Evolutionary conservation across 1,140 invertebrate genomes (phyloP).

Genomic region (Eueides isabella): DNA sequence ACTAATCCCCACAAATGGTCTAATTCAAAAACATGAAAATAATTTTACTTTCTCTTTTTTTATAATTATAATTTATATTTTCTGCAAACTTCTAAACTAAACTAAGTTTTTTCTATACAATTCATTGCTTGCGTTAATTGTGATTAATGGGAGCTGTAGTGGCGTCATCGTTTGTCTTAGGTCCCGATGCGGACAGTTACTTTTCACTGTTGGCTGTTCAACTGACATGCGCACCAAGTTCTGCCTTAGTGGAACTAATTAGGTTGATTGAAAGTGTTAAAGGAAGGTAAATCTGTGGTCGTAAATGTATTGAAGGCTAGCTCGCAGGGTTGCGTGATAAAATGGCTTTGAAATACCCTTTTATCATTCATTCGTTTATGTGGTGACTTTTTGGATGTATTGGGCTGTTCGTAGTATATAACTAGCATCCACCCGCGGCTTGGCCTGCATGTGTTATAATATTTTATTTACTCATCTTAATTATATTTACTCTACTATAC

Average conservation of each 20-base stretch:
- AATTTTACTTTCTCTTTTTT: too few species aligned
- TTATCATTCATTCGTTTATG: not conserved
- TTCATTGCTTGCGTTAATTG: slow-evolving; percentile 51
- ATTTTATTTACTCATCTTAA: too few species aligned
- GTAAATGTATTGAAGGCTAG: not conserved
- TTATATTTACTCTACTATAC: too few species aligned
- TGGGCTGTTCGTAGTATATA: too few species aligned
- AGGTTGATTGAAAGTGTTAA: slow-evolving; percentile 13
- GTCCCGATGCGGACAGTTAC: slow-evolving; percentile 50
- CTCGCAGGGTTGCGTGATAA: not conserved
- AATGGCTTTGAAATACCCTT: not conserved
- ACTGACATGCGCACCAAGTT: slow-evolving; percentile 39
- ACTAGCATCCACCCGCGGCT: too few species aligned
- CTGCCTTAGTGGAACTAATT: not conserved
- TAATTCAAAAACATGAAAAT: too few species aligned
- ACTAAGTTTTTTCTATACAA: not conserved
- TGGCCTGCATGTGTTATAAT: too few species aligned
- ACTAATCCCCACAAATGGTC: too few species aligned
- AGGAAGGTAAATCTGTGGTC: not conserved
- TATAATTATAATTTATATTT: too few species aligned
- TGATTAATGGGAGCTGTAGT: slow-evolving; percentile 55
- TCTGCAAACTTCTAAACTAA: not conserved
- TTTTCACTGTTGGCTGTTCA: slow-evolving; percentile 48
- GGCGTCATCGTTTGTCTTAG: slow-evolving; percentile 63
- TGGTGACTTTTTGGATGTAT: not conserved